Evolutionary conservation across 1,140 invertebrate genomes (phyloP).

Genomic region (Stegodyphus dumicola): DNA sequence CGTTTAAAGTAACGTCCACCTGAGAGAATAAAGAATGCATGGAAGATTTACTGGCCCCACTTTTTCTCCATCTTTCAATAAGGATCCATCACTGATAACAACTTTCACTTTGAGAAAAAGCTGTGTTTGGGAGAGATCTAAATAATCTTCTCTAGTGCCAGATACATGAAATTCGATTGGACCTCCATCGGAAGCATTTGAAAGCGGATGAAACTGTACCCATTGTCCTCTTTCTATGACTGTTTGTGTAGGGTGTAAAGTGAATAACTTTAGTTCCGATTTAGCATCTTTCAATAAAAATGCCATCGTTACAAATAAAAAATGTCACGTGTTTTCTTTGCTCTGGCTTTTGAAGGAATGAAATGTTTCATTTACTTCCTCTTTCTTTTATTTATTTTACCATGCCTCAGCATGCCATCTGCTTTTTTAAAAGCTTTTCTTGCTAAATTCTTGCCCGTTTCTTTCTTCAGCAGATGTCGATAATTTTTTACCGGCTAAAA

Average conservation of each 20-base stretch:
- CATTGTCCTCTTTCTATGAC: conserved; percentile 13
- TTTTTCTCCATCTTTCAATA: neutral
- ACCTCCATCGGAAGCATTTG: neutral
- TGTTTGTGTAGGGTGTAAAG: conserved; percentile 4
- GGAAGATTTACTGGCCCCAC: conserved; percentile 3
- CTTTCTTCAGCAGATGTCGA: neutral
- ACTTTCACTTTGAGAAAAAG: conserved; percentile 6
- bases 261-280: conserved; percentile 17
- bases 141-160: conserved; percentile 9
- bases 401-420: neutral
- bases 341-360: neutral
- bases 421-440: conserved; percentile 21
- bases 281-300: neutral
- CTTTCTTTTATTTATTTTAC: neutral
- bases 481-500: neutral
- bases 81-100: neutral
- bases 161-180: conserved; percentile 12
- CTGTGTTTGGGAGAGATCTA: neutral
- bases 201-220: neutral
- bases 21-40: neutral
- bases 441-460: conserved; percentile 4
- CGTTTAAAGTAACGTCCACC: neutral
- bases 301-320: neutral
- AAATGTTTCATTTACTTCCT: neutral
- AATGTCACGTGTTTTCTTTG: neutral